Evolutionary conservation across 2,113 vertebrate species (phyloP).

Genomic region (Ophthalmolycus amberensis): DNA sequence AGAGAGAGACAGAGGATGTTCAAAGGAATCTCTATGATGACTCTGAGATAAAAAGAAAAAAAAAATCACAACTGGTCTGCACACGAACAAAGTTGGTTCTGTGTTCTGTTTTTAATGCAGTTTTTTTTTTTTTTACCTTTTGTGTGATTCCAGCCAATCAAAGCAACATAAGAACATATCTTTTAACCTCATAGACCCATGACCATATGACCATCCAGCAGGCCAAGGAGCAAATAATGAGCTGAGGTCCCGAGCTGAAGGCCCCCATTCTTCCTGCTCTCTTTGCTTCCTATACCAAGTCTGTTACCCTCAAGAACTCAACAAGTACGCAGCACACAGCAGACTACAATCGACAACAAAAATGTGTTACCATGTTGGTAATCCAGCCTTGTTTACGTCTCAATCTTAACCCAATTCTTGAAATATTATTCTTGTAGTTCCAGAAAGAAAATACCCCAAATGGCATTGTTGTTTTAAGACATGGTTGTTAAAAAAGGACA

Average conservation of each 20-base stretch:
- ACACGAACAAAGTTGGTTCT: background rate
- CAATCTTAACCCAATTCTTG: background rate
- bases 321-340: too few species aligned
- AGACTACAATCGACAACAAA: too few species aligned
- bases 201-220: background rate
- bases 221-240: background rate
- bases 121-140: background rate
- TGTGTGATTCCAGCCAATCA: background rate
- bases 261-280: background rate
- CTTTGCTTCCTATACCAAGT: too few species aligned
- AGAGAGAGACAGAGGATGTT: slow-evolving; percentile 23
- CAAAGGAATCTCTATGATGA: background rate
- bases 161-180: background rate
- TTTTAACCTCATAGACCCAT: background rate
- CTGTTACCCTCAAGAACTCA: too few species aligned
- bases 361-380: background rate
- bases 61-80: background rate
- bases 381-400: background rate
- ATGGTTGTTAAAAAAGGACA: background rate
- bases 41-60: background rate
- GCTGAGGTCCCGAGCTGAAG: background rate
- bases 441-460: background rate
- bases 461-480: background rate
- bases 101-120: background rate
- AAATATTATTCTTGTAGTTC: background rate